These are phyloP conservation scores for Clinocottus analis DNA, from an alignment of 2,113 vertebrate species.

Conservation along the genomic window DNA sequence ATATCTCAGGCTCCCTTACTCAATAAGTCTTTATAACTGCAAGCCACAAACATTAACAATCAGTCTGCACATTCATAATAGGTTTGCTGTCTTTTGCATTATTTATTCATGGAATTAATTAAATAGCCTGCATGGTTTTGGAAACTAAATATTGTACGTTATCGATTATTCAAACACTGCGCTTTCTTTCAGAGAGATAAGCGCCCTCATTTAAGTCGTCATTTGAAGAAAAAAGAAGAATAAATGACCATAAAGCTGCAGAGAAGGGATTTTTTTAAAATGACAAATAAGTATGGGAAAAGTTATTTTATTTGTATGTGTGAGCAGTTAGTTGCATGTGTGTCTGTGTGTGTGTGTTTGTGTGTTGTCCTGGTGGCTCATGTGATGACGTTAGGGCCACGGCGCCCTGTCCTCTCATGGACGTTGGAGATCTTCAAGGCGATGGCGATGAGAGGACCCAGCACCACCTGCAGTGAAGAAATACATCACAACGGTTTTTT, in stretches of 20 bases:
- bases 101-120: constrained; percentile 23
- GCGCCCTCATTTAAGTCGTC: constrained; percentile 6
- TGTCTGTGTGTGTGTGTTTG: constrained; percentile 23
- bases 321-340: constrained; percentile 50
- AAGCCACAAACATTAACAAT: constrained; percentile 33
- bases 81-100: constrained; percentile 29
- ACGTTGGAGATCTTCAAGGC: constrained; percentile 98
- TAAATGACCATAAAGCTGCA: constrained; percentile 28
- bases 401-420: constrained; percentile 94
- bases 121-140: constrained; percentile 28
- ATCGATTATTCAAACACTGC: neutral
- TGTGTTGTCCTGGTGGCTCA: constrained; percentile 78
- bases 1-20: neutral
- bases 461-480: constrained; percentile 86
- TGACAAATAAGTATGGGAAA: constrained; percentile 1
- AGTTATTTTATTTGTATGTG: constrained; percentile 9
- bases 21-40: constrained; percentile 18
- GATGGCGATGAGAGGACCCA: constrained; percentile 97
- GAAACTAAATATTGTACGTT: neutral
- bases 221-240: constrained; percentile 16
- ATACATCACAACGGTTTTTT: neutral
- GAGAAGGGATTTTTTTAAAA: constrained; percentile 10
- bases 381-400: constrained; percentile 96
- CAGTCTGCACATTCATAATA: constrained; percentile 35
- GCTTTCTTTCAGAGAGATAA: constrained; percentile 13